Evolutionary conservation across 2,888 invertebrate species (phyloP).

Genomic region (Sarcophaga subvicina): DNA sequence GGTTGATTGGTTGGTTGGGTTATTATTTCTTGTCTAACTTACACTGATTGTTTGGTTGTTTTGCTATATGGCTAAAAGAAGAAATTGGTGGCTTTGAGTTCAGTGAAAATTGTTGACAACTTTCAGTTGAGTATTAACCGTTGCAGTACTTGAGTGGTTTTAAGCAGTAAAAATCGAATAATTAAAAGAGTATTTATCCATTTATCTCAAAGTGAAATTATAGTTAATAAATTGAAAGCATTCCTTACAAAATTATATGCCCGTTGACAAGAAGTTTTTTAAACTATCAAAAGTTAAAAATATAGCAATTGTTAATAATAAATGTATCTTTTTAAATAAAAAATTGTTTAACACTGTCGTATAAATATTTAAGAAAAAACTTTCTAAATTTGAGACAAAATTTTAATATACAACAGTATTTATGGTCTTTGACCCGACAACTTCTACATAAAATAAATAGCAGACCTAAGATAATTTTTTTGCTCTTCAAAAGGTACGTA

Average conservation of each 20-base stretch:
- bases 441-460: background rate
- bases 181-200: background rate
- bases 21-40: constrained; percentile 20
- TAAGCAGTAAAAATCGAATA: constrained; percentile 26
- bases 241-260: background rate
- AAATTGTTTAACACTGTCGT: too few species aligned
- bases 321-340: too few species aligned
- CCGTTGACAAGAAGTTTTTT: too few species aligned
- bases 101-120: constrained; percentile 67
- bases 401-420: too few species aligned
- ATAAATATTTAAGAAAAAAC: too few species aligned
- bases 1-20: constrained; percentile 32
- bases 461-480: background rate
- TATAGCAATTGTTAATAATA: too few species aligned
- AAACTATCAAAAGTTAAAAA: too few species aligned
- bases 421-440: background rate
- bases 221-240: constrained; percentile 10
- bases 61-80: constrained; percentile 35
- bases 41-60: constrained; percentile 21
- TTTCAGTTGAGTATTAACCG: constrained; percentile 71
- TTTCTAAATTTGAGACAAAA: too few species aligned
- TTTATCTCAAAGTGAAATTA: constrained; percentile 50
- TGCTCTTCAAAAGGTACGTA: background rate
- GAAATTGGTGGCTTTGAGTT: constrained; percentile 58
- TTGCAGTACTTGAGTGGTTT: constrained; percentile 61